phyloP scores from a whole-genome alignment of 1,140 invertebrate genomes.

The Doryteuthis pealeii region DNA sequence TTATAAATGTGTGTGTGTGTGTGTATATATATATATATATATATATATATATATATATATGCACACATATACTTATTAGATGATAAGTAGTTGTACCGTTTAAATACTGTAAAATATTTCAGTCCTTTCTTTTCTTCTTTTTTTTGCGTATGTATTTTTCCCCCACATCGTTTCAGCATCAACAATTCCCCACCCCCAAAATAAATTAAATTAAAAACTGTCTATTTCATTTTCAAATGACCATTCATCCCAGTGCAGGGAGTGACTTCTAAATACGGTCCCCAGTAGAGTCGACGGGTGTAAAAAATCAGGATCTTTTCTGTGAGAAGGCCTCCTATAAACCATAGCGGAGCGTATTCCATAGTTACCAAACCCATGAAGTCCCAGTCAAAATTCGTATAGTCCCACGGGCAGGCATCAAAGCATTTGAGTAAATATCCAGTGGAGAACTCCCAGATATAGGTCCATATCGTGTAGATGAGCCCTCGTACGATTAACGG shows the following conservation, averaged over 20 bases:
- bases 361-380: constrained; percentile 64
- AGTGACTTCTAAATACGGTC: constrained; percentile 30
- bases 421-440: constrained; percentile 62
- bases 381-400: constrained; percentile 61
- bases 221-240: constrained; percentile 9
- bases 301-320: constrained; percentile 59
- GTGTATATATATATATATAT: too few species aligned
- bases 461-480: constrained; percentile 62
- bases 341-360: constrained; percentile 65
- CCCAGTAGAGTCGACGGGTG: constrained; percentile 55
- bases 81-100: too few species aligned
- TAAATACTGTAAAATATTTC: too few species aligned
- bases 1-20: too few species aligned
- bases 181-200: too few species aligned
- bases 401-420: constrained; percentile 65
- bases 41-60: too few species aligned
- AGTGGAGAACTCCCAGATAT: constrained; percentile 63
- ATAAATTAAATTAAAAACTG: too few species aligned
- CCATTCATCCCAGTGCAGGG: constrained; percentile 6
- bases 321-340: constrained; percentile 52
- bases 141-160: too few species aligned
- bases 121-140: too few species aligned
- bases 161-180: too few species aligned
- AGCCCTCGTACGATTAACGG: constrained; percentile 58
- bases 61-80: too few species aligned